Conservation (phyloP, 2,888 invertebrate species). For the Sinodicranocentrus sp. region DNA sequence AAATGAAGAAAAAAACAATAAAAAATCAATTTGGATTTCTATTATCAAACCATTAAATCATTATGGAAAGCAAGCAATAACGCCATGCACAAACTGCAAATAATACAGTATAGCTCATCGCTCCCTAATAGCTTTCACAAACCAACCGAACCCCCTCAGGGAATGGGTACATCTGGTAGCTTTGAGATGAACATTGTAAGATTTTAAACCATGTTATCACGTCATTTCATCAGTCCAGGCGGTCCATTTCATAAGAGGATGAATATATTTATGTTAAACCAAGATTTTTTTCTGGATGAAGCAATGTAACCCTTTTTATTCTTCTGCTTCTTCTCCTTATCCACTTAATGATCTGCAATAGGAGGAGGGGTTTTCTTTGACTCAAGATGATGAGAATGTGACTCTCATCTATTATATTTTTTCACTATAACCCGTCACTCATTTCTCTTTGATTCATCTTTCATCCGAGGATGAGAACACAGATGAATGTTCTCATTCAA, state of each 20-base stretch:
- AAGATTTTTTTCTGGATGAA: constrained; percentile 5
- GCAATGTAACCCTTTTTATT: neutral
- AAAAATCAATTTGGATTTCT: constrained; percentile 4
- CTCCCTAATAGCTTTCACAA: neutral
- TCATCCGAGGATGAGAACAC: neutral
- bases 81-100: neutral
- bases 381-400: neutral
- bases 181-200: neutral
- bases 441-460: constrained; percentile 11
- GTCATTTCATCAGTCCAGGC: constrained; percentile 38
- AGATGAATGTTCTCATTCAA: neutral
- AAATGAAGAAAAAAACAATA: constrained; percentile 22
- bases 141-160: constrained; percentile 8
- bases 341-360: constrained; percentile 21
- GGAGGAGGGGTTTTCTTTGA: constrained; percentile 1
- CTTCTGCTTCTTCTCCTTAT: neutral
- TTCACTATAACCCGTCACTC: neutral
- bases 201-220: constrained; percentile 18
- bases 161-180: neutral
- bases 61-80: neutral
- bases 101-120: neutral
- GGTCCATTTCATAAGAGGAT: constrained; percentile 23
- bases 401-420: constrained; percentile 1
- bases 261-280: constrained; percentile 18
- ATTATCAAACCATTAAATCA: constrained; percentile 26